A percentile compares a stretch with the other conserved stretches of the same genome.
These are phyloP conservation scores for Drosophila putrida DNA, from an alignment of 2,888 invertebrate species.

Conservation along the genomic window DNA sequence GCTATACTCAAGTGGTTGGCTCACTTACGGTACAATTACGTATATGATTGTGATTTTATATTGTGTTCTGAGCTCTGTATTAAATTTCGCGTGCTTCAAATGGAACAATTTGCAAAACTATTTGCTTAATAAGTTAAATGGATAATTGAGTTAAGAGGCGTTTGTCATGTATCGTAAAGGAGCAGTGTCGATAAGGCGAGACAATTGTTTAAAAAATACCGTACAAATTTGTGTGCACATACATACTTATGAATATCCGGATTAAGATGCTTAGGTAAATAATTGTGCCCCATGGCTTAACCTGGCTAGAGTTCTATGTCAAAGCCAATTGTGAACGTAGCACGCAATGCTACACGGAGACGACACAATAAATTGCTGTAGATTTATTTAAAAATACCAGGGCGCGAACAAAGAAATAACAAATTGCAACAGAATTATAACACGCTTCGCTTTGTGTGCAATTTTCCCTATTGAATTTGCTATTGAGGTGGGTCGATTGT, in stretches of 20 bases:
- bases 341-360: slow-evolving; percentile 59
- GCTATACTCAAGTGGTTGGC: slow-evolving; percentile 26
- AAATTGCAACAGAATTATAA: slow-evolving; percentile 60
- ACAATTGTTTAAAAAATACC: slow-evolving; percentile 30
- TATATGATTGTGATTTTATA: slow-evolving; percentile 51
- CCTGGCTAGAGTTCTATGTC: slow-evolving; percentile 58
- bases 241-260: slow-evolving; percentile 29
- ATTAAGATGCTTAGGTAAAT: slow-evolving; percentile 42
- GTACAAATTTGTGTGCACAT: slow-evolving; percentile 2
- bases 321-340: slow-evolving; percentile 57
- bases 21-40: slow-evolving; percentile 56
- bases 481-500: slow-evolving; percentile 2
- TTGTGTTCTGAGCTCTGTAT: slow-evolving; percentile 24
- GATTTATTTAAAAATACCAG: slow-evolving; percentile 50
- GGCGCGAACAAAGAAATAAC: slow-evolving; percentile 57
- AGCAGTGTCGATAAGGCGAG: slow-evolving; percentile 43
- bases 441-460: slow-evolving; percentile 52
- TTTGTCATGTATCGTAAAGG: slow-evolving; percentile 31
- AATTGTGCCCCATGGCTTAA: slow-evolving; percentile 20
- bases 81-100: slow-evolving; percentile 67
- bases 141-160: slow-evolving; percentile 76
- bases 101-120: slow-evolving; percentile 69
- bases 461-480: slow-evolving; percentile 42
- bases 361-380: slow-evolving; percentile 50
- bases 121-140: slow-evolving; percentile 76